Evolutionary conservation across 1,140 invertebrate species (phyloP).

Genomic region (Ceratosolen solmsi): DNA sequence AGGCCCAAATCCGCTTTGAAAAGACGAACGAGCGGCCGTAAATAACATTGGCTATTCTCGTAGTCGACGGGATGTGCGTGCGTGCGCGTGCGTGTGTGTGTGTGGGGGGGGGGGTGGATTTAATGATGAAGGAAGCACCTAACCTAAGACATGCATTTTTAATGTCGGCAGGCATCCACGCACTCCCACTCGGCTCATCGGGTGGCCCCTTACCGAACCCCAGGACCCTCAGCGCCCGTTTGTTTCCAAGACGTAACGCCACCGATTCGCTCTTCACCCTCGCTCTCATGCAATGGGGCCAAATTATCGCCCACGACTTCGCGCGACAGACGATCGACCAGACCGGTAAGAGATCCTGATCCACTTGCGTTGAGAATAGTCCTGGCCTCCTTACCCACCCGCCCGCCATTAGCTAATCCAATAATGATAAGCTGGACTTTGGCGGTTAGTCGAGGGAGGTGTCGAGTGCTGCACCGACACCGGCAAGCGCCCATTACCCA

Average conservation of each 20-base stretch:
- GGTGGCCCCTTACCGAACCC: constrained; percentile 72
- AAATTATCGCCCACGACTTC: constrained; percentile 76
- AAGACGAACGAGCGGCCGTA: too few relatives aligned
- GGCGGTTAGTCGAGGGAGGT: constrained; percentile 72
- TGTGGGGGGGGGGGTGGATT: too few relatives aligned
- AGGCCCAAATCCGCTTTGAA: too few relatives aligned
- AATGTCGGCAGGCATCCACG: constrained; percentile 67
- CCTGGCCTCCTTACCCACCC: too few relatives aligned
- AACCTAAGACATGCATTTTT: neutral
- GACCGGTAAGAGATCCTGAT: constrained; percentile 68
- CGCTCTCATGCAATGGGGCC: constrained; percentile 76
- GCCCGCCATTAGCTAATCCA: neutral
- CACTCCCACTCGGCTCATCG: constrained; percentile 68
- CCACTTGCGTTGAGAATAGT: too few relatives aligned
- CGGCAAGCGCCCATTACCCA: constrained; percentile 62
- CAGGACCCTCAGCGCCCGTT: constrained; percentile 68
- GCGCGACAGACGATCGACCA: constrained; percentile 70
- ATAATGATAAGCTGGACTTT: neutral
- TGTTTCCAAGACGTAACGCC: constrained; percentile 69
- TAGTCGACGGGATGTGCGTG: too few relatives aligned
- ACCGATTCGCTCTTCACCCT: constrained; percentile 66
- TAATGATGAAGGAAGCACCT: neutral
- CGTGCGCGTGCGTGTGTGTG: too few relatives aligned
- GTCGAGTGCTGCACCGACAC: constrained; percentile 75
- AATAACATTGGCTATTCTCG: too few relatives aligned